phyloP scores from a whole-genome alignment of 2,888 invertebrate genomes.

The Acronicta alni region DNA sequence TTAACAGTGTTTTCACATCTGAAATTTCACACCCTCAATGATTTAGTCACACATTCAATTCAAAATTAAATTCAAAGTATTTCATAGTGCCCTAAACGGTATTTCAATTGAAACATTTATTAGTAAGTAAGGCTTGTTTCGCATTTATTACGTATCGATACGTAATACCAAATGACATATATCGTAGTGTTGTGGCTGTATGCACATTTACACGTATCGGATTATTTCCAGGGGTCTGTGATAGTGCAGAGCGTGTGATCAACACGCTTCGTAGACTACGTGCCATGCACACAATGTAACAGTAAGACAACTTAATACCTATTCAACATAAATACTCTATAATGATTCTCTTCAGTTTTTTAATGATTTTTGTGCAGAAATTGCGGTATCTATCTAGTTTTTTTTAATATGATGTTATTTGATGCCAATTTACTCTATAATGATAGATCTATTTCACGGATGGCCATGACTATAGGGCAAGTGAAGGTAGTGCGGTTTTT shows the following conservation, averaged over 20 bases:
- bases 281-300: not conserved
- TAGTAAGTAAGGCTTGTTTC: slow-evolving; percentile 8
- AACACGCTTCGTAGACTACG: slow-evolving; percentile 2
- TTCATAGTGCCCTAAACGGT: slow-evolving; percentile 22
- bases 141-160: slow-evolving; percentile 13
- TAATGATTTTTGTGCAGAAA: too few species aligned
- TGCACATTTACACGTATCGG: slow-evolving; percentile 1
- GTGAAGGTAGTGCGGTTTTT: too few species aligned
- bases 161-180: too few species aligned
- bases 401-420: too few species aligned
- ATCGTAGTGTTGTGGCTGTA: not conserved
- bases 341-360: too few species aligned
- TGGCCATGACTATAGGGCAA: too few species aligned
- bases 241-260: slow-evolving; percentile 9
- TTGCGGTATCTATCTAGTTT: too few species aligned
- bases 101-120: slow-evolving; percentile 41
- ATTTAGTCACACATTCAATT: not conserved
- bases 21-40: too few species aligned
- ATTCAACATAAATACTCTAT: not conserved
- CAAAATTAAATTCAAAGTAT: slow-evolving; percentile 22
- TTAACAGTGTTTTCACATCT: too few species aligned
- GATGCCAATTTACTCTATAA: too few species aligned
- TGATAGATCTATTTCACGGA: too few species aligned
- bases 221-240: slow-evolving; percentile 11
- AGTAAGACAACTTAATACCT: slow-evolving; percentile 1